Percentiles rank a stretch among this genome's conserved stretches.
Evolutionary conservation across 2,797 vertebrate genomes (phyloP).

Genomic region (Hapalemur alaotrensis): DNA sequence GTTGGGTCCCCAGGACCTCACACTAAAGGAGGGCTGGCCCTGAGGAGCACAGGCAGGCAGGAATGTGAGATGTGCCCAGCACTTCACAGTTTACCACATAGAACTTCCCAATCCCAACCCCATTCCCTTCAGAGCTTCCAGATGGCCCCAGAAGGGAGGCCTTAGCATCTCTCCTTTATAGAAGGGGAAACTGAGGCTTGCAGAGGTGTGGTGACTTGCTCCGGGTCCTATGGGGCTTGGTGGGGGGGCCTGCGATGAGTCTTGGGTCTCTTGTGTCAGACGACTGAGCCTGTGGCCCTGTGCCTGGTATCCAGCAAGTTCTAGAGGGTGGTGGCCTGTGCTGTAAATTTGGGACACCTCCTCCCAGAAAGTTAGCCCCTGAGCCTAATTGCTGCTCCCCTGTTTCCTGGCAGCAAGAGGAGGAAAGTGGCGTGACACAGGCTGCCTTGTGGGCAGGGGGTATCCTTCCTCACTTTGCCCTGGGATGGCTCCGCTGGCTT

Average conservation of each 20-base stretch:
- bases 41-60: background rate
- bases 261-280: background rate
- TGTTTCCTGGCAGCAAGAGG: too few species aligned
- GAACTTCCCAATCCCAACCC: background rate
- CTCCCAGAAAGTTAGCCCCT: background rate
- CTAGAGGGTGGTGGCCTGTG: background rate
- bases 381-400: background rate
- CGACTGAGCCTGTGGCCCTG: background rate
- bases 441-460: background rate
- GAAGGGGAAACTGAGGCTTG: background rate
- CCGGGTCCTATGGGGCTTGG: rapidly evolving
- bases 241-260: background rate
- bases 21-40: background rate
- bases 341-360: background rate
- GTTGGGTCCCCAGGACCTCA: background rate
- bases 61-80: background rate
- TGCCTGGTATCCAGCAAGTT: background rate
- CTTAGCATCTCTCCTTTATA: background rate
- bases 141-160: background rate
- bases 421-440: rapidly evolving
- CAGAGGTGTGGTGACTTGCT: background rate
- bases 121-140: background rate
- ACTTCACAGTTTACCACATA: background rate
- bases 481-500: background rate
- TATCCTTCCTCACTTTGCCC: background rate